A percentile compares a stretch with the other conserved stretches of the same genome.
These are phyloP conservation scores for Trochalopteron elliotii DNA, from an alignment of 2,113 vertebrate species.

Conservation along the genomic window DNA sequence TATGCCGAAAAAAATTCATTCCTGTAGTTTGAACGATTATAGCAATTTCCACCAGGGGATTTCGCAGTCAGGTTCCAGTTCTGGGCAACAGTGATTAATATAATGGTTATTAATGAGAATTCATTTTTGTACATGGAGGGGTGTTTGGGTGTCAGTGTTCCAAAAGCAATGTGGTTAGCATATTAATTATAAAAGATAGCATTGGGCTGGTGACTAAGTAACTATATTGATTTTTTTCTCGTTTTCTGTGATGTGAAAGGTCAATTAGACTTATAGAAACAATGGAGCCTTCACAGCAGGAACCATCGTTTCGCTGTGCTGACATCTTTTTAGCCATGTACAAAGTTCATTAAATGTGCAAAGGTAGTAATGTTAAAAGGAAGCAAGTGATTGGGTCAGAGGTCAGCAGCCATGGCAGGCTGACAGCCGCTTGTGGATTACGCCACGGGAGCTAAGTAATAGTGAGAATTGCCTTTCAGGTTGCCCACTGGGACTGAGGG, in stretches of 20 bases:
- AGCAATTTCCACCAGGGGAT: constrained; percentile 98
- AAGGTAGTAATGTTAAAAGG: constrained; percentile 67
- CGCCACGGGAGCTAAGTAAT: constrained; percentile 55
- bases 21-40: constrained; percentile 96
- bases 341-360: constrained; percentile 79
- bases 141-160: constrained; percentile 82
- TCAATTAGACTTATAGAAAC: constrained; percentile 81
- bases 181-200: constrained; percentile 83
- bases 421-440: constrained; percentile 67
- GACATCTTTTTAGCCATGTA: constrained; percentile 75
- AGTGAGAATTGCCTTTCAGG: constrained; percentile 74
- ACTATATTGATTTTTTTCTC: constrained; percentile 80
- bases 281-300: constrained; percentile 78
- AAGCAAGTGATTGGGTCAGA: constrained; percentile 71
- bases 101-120: constrained; percentile 95
- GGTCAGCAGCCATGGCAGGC: constrained; percentile 61
- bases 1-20: constrained; percentile 88
- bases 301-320: constrained; percentile 69
- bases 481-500: constrained; percentile 51
- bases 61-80: constrained; percentile 96
- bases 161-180: constrained; percentile 76
- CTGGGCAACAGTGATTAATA: constrained; percentile 97
- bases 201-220: constrained; percentile 68
- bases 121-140: constrained; percentile 86
- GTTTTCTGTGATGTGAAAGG: constrained; percentile 81